Conservation (phyloP, 2,888 invertebrate genomes). For the Lasioglossum morio region DNA sequence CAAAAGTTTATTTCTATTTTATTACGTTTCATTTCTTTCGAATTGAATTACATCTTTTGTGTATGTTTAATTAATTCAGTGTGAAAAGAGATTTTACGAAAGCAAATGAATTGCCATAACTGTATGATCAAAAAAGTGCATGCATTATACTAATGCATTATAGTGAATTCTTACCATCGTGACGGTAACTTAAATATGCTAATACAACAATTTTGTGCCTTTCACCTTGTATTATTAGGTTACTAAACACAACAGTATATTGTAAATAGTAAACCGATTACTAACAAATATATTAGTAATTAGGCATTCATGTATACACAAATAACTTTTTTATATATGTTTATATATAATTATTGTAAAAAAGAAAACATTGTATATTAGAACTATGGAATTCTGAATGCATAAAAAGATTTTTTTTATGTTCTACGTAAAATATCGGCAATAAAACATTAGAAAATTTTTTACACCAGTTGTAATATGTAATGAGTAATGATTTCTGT, state of each 20-base stretch:
- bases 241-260: constrained; percentile 20
- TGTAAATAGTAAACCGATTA: constrained; percentile 55
- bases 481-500: no score
- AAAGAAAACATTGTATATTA: constrained; percentile 3
- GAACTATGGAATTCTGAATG: constrained; percentile 15
- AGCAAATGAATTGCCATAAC: neutral
- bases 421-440: neutral
- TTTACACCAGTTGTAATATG: neutral
- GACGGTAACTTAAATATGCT: neutral
- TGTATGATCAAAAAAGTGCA: neutral
- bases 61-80: constrained; percentile 6
- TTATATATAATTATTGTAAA: constrained; percentile 30
- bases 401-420: constrained; percentile 19
- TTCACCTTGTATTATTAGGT: constrained; percentile 23
- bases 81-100: neutral
- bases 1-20: neutral
- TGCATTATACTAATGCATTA: constrained; percentile 17
- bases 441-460: constrained; percentile 35
- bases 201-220: neutral
- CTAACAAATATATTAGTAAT: constrained; percentile 45
- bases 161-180: constrained; percentile 20
- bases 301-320: constrained; percentile 53
- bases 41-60: constrained; percentile 16
- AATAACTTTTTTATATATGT: constrained; percentile 32
- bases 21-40: neutral